These are phyloP conservation scores for Dreissena rostriformis DNA, from an alignment of 1,140 invertebrate genomes.

Conservation along the genomic window DNA sequence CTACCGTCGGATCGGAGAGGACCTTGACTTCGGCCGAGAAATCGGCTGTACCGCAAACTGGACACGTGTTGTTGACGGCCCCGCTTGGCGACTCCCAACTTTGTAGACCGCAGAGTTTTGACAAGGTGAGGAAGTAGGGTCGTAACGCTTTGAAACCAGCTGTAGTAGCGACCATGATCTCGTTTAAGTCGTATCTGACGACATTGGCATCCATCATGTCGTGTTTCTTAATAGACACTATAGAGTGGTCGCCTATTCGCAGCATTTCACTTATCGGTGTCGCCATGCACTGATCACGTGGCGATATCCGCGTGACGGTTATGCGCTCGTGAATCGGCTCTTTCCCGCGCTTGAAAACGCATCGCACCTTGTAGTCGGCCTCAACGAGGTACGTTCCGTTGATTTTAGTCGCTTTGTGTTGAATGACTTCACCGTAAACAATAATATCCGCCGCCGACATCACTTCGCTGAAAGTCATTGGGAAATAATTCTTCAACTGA, in stretches of 20 bases:
- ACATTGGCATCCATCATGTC: not conserved
- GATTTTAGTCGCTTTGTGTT: slow-evolving; percentile 12
- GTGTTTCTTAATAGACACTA: not conserved
- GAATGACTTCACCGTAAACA: slow-evolving; percentile 7
- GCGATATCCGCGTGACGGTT: slow-evolving; percentile 13
- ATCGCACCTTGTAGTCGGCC: slow-evolving; percentile 28
- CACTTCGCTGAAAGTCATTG: slow-evolving; percentile 27
- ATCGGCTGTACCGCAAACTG: slow-evolving; percentile 20
- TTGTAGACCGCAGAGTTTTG: slow-evolving; percentile 26
- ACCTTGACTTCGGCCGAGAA: not conserved
- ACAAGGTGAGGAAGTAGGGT: slow-evolving; percentile 33
- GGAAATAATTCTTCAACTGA: slow-evolving; percentile 2
- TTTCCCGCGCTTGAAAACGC: slow-evolving; percentile 14
- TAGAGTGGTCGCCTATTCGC: slow-evolving; percentile 40
- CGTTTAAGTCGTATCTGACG: not conserved
- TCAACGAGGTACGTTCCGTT: slow-evolving; percentile 16
- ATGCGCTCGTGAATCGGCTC: not conserved
- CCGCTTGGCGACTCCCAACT: slow-evolving; percentile 30
- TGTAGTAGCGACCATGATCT: slow-evolving; percentile 28
- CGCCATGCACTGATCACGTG: slow-evolving; percentile 34
- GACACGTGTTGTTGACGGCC: slow-evolving; percentile 29
- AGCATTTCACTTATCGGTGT: slow-evolving; percentile 11
- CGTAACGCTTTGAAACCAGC: slow-evolving; percentile 8
- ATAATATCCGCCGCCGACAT: slow-evolving; percentile 22
- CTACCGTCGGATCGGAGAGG: not conserved